phyloP scores from a whole-genome alignment of 2,113 vertebrate genomes.

The Brevimyrus niger region DNA sequence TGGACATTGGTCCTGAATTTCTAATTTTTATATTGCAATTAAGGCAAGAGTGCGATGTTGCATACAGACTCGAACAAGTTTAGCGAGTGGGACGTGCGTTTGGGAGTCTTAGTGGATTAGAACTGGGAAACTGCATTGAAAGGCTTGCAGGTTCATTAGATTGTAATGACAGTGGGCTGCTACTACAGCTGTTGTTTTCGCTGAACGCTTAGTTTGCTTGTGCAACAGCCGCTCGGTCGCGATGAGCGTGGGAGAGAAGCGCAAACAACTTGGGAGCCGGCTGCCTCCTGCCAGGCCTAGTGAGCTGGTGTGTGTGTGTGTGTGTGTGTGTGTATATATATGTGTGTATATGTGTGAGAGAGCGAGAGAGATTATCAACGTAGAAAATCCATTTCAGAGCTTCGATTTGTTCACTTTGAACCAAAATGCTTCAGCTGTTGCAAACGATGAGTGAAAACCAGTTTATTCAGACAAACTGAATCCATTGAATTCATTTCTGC shows the following conservation, averaged over 20 bases:
- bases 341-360: no score
- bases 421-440: neutral
- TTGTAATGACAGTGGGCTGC: no score
- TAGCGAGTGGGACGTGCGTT: neutral
- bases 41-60: neutral
- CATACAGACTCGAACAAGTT: neutral
- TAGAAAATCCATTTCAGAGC: neutral
- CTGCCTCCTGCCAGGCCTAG: neutral
- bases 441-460: neutral
- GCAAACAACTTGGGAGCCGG: neutral
- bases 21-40: neutral
- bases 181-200: constrained; percentile 3
- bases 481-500: neutral
- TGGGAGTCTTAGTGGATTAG: neutral
- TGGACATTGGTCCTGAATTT: neutral
- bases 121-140: neutral
- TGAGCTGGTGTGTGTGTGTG: neutral
- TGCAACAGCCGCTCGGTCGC: neutral
- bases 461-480: neutral
- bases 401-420: neutral
- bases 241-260: neutral
- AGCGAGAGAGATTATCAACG: neutral
- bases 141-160: neutral
- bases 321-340: no score
- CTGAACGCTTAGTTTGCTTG: neutral